Base-by-base conservation (phyloP, 92 coral and sea anemone genomes). In the Palythoa heliodiscus region DNA sequence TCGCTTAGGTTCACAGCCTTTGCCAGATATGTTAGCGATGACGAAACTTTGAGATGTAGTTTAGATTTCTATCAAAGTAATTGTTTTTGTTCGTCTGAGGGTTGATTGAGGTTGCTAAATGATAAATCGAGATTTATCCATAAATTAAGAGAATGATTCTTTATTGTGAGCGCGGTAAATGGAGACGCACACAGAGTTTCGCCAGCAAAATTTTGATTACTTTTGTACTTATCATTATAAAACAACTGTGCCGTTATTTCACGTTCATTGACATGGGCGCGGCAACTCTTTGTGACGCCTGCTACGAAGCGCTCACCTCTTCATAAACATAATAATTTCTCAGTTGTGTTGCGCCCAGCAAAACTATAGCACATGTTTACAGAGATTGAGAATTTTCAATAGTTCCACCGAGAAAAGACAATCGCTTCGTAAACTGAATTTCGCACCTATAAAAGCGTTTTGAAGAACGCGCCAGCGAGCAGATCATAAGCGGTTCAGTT, bases 381-480 rank as follows among this genome's bases (percentile, higher is more conserved):
- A 43, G 47, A 37, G 58, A 17, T 60, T 17, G n/a, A 17, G 57
- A 61, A 22, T 15, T 2, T 48, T 70, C 35, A 13, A 22, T 24
- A 66, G 13, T 15, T 40, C 14, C 13, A 66, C 39, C 11, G 29
- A 40, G 50, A 70, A 50, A 29, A 50, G 74, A 64, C 54, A 63
- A 10, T 40, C 22, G 29, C 60, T 22, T 63, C 40, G 22, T 9
- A 43, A 23, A 22, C 48, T 20, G 13, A n/a, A 63, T 24, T 60
- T 78, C 25, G 40, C 66, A 13, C 11, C 35, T 11, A 37, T 23
- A 11, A 24, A 5, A 24, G 58, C 61, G 14, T 39, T 55, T 78
- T 80, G 22, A 80, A 67, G 84, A 20, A 66, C 84, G 73, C 66
- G 74, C 84, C 84, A 80, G 75, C 84, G 43, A 80, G 60, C 60